phyloP scores from a whole-genome alignment of 2,888 invertebrate genomes.

The Glaucopsyche alexis region DNA sequence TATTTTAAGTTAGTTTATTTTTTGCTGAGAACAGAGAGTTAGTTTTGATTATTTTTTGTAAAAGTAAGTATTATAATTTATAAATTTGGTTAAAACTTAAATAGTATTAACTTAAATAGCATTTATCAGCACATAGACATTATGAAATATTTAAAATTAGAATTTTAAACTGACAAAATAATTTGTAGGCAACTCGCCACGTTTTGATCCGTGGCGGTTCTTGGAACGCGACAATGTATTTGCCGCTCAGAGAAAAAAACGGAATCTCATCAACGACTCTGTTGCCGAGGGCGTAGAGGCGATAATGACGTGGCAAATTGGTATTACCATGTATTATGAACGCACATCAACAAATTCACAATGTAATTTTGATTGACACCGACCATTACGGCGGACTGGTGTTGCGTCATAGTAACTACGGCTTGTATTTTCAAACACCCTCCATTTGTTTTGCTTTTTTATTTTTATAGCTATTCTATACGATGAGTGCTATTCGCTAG shows the following conservation, averaged over 20 bases:
- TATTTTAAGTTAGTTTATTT: neutral
- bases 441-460: constrained; percentile 40
- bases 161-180: constrained; percentile 42
- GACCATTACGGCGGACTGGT: constrained; percentile 73
- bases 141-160: constrained; percentile 30
- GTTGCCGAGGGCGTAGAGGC: constrained; percentile 45
- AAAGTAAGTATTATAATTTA: no score
- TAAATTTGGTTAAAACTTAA: no score
- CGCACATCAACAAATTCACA: constrained; percentile 62
- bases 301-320: constrained; percentile 48
- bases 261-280: constrained; percentile 30
- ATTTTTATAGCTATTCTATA: constrained; percentile 36
- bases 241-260: constrained; percentile 34
- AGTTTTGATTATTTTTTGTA: no score
- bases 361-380: constrained; percentile 79
- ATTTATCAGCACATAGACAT: neutral
- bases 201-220: constrained; percentile 62
- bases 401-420: constrained; percentile 75
- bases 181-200: constrained; percentile 55
- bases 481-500: constrained; percentile 12
- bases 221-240: constrained; percentile 56
- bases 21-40: neutral
- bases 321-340: constrained; percentile 49
- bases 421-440: constrained; percentile 45
- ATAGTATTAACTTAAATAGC: neutral